phyloP scores from a whole-genome alignment of 2,797 vertebrate species.

The Muscicapa comitata region DNA sequence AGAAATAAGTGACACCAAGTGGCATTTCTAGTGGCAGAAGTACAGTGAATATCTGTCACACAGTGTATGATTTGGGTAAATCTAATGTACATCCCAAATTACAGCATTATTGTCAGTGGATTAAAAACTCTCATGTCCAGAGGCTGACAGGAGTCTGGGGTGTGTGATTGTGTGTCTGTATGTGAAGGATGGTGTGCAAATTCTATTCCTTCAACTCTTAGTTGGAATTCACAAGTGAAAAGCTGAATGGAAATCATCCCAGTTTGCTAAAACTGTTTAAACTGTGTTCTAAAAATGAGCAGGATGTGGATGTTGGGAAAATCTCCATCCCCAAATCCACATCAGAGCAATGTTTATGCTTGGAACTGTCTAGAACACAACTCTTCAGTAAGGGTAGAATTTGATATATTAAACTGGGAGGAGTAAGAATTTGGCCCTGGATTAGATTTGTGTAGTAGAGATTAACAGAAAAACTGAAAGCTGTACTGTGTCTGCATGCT shows the following conservation, averaged over 20 bases:
- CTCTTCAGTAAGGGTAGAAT: not conserved
- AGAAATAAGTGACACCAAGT: not conserved
- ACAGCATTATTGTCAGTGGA: not conserved
- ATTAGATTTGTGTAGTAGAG: not conserved
- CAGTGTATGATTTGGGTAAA: not conserved
- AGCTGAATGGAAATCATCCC: not conserved
- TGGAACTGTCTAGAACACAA: not conserved
- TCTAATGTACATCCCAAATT: not conserved
- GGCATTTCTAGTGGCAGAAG: not conserved
- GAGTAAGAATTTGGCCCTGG: not conserved
- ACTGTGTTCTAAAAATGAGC: not conserved
- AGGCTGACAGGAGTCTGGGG: not conserved
- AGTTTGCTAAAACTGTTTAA: not conserved
- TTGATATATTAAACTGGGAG: not conserved
- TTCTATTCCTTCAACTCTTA: not conserved
- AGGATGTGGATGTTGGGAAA: not conserved
- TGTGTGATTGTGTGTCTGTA: rapidly evolving
- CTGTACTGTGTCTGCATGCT: not conserved
- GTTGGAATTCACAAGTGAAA: not conserved
- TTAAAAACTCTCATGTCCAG: not conserved
- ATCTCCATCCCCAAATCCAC: not conserved
- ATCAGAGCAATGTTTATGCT: not conserved
- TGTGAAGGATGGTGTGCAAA: not conserved
- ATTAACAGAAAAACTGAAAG: not conserved
- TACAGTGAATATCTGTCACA: not conserved